Conservation (phyloP, 2,888 invertebrate species). For the Epistrophe eligans region DNA sequence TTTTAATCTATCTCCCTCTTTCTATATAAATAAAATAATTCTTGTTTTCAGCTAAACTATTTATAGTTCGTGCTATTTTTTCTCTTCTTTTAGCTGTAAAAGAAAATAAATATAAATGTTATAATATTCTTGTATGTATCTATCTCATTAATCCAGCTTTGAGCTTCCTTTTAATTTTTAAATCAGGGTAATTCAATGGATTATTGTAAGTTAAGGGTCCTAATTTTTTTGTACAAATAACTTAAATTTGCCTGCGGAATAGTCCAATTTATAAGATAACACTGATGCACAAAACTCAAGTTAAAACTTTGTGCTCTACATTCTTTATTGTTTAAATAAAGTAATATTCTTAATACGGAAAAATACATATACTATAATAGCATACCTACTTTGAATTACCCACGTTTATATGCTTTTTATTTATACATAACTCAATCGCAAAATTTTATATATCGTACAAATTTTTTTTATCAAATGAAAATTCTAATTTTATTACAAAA, state of each 20-base stretch:
- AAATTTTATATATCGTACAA: constrained; percentile 21
- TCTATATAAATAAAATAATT: constrained; percentile 19
- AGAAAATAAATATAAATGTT: constrained; percentile 2
- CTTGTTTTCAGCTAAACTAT: constrained; percentile 50
- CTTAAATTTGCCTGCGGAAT: constrained; percentile 22
- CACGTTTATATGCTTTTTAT: constrained; percentile 45
- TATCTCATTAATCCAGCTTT: constrained; percentile 32
- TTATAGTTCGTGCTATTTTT: constrained; percentile 33
- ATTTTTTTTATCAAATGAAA: background rate
- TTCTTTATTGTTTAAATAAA: background rate
- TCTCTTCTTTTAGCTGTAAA: constrained; percentile 47
- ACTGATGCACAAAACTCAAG: constrained; percentile 4
- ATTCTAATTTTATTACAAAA: background rate
- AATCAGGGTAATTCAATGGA: constrained; percentile 48
- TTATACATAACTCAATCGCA: constrained; percentile 23
- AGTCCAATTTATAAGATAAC: background rate
- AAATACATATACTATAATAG: background rate
- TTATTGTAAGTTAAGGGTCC: background rate
- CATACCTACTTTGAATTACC: constrained; percentile 42
- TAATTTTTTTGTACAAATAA: background rate
- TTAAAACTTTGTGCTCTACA: background rate
- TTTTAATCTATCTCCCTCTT: constrained; percentile 19
- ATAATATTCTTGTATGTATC: constrained; percentile 21
- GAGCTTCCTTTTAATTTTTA: constrained; percentile 45
- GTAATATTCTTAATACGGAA: background rate